phyloP scores from a whole-genome alignment of 2,113 vertebrate species.

The Neomonachus schauinslandi region DNA sequence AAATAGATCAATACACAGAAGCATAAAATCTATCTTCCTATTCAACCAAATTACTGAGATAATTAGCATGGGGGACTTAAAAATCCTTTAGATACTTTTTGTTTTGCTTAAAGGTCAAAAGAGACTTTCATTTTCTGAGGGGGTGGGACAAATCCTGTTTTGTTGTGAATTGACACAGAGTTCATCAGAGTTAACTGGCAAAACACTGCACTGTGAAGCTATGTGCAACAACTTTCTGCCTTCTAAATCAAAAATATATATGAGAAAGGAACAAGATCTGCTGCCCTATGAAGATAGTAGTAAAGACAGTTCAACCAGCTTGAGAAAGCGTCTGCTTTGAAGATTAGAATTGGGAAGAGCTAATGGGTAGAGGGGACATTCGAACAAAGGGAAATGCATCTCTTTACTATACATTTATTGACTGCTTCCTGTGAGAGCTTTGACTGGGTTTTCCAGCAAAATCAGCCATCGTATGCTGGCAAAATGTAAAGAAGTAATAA shows the following conservation, averaged over 20 bases:
- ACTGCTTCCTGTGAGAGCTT: background rate
- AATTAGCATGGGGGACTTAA: background rate
- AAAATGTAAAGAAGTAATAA: background rate
- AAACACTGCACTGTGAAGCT: background rate
- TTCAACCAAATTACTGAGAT: background rate
- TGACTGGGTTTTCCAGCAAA: background rate
- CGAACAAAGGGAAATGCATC: background rate
- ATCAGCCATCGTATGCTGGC: background rate
- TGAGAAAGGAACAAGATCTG: background rate
- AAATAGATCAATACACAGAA: slow-evolving; percentile 5
- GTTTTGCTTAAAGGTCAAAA: background rate
- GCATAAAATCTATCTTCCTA: slow-evolving; percentile 25
- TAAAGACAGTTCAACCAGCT: background rate
- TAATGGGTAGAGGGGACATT: background rate
- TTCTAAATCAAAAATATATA: background rate
- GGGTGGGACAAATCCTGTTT: background rate
- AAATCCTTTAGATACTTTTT: background rate
- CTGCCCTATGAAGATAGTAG: background rate
- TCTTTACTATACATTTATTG: background rate
- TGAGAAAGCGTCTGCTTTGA: background rate
- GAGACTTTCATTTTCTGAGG: background rate
- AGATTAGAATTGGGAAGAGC: background rate
- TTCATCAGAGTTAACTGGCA: background rate
- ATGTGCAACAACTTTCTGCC: background rate
- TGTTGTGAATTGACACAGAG: background rate